Evolutionary conservation across 2,888 invertebrate species (phyloP).

Genomic region (Temnothorax unifasciatus): DNA sequence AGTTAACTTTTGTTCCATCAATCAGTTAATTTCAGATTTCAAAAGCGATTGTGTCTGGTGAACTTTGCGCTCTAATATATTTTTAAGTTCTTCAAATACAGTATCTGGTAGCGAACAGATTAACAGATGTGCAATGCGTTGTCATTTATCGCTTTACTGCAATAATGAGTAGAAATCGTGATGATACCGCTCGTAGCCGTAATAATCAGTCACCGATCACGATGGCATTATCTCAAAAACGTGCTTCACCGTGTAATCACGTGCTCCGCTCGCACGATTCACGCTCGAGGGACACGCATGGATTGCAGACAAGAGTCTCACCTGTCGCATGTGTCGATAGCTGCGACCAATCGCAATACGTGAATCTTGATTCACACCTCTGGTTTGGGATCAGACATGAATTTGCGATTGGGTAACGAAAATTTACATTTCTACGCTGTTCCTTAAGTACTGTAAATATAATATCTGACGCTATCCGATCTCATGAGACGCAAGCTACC

Average conservation of each 20-base stretch:
- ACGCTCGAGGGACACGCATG: constrained; percentile 26
- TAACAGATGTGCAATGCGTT: not conserved
- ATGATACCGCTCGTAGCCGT: not conserved
- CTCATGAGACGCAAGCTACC: not conserved
- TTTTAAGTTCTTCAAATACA: not conserved
- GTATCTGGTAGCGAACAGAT: not conserved
- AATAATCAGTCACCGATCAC: constrained; percentile 66
- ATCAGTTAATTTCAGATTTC: not conserved
- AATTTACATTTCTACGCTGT: not conserved
- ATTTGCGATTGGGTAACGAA: constrained; percentile 19
- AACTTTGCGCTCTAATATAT: not conserved
- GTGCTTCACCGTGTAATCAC: constrained; percentile 59
- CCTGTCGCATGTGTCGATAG: constrained; percentile 56
- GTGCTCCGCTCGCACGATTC: constrained; percentile 31
- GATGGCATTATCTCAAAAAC: constrained; percentile 37
- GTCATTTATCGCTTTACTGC: not conserved
- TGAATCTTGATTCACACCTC: constrained; percentile 51
- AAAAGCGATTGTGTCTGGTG: not conserved
- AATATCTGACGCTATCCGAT: not conserved
- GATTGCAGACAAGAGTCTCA: constrained; percentile 21
- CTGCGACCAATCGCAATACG: constrained; percentile 48
- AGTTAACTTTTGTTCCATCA: not conserved
- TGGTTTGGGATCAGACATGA: constrained; percentile 18
- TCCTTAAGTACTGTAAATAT: not conserved
- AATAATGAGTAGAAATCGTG: constrained; percentile 14